These are phyloP conservation scores for Athene cunicularia DNA, from an alignment of 2,113 vertebrate genomes.

Conservation along the genomic window DNA sequence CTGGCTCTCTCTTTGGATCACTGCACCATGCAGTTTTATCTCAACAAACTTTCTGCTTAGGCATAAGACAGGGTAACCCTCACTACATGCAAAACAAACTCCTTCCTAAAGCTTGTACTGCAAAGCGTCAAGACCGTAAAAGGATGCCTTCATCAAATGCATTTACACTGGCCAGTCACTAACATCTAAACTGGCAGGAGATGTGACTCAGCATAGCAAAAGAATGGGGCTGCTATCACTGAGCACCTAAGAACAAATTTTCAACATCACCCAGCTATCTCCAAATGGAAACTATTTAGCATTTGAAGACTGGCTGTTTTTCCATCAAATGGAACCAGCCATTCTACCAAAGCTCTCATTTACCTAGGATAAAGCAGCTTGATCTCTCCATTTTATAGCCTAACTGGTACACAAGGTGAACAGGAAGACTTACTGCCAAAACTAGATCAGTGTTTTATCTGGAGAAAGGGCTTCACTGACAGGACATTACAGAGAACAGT, in stretches of 20 bases:
- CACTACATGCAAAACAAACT: not conserved
- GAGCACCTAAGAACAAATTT: not conserved
- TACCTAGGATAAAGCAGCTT: not conserved
- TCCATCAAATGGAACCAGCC: not conserved
- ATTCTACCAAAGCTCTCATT: not conserved
- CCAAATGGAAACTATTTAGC: not conserved
- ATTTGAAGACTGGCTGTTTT: not conserved
- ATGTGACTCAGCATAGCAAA: not conserved
- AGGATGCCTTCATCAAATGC: not conserved
- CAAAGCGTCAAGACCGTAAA: not conserved
- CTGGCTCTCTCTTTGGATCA: not conserved
- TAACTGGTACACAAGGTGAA: not conserved
- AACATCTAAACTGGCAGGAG: not conserved
- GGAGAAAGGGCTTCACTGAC: not conserved
- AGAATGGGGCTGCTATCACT: not conserved
- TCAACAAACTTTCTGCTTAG: not conserved
- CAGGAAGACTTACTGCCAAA: not conserved
- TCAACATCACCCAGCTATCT: not conserved
- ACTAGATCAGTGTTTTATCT: not conserved
- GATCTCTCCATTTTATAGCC: not conserved
- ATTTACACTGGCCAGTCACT: not conserved
- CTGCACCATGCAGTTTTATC: not conserved
- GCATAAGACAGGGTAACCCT: not conserved
- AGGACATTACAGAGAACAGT: not conserved
- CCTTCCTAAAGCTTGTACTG: not conserved